Evolutionary conservation across 2,888 invertebrate species (phyloP).

Genomic region (Malacosoma neustria): DNA sequence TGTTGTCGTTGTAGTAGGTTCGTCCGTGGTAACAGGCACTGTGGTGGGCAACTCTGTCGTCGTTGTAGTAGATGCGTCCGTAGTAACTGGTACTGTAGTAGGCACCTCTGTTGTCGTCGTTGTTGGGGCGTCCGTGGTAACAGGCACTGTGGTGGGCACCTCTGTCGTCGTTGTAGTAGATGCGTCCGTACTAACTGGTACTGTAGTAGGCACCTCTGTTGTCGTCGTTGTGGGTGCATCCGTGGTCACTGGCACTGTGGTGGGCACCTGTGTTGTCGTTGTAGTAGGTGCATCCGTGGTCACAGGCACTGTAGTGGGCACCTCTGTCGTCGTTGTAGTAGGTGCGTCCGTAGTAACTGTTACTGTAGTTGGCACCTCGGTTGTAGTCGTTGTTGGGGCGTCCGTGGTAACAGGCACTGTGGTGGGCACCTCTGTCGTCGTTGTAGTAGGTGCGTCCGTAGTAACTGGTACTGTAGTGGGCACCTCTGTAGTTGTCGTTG

Average conservation of each 20-base stretch:
- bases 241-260: constrained; percentile 1
- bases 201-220: background rate
- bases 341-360: too few relatives aligned
- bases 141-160: background rate
- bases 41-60: constrained; percentile 1
- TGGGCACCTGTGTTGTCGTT: background rate
- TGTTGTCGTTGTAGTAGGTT: background rate
- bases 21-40: constrained; percentile 1
- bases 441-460: too few relatives aligned
- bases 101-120: constrained; percentile 5
- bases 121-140: constrained; percentile 5
- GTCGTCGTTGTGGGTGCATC: constrained; percentile 4
- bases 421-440: background rate
- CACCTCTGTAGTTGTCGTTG: background rate
- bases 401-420: background rate
- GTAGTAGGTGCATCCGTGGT: constrained; percentile 2
- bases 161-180: constrained; percentile 1
- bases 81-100: constrained; percentile 1
- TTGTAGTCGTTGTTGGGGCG: background rate
- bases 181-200: too few relatives aligned
- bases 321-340: background rate
- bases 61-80: background rate
- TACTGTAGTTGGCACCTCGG: background rate
- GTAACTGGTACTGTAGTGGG: background rate
- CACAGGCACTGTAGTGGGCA: too few relatives aligned